phyloP scores from a whole-genome alignment of 2,888 invertebrate species.

The Plebejus argus region DNA sequence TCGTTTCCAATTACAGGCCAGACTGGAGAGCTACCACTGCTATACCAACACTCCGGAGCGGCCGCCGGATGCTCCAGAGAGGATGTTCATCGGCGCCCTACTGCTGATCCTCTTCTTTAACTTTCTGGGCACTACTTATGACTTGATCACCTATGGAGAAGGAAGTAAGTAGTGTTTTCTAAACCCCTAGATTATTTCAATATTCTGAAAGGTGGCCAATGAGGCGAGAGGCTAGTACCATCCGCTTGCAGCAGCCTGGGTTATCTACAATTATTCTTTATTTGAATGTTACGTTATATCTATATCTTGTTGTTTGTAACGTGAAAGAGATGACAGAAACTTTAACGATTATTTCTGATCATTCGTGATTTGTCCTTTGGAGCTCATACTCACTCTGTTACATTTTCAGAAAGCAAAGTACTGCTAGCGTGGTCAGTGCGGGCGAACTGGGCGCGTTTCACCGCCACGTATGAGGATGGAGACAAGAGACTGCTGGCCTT shows the following conservation, averaged over 20 bases:
- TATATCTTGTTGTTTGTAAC: too few relatives aligned
- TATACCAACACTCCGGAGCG: not conserved
- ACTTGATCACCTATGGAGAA: not conserved
- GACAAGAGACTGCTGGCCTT: conserved; percentile 50
- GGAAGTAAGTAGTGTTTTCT: not conserved
- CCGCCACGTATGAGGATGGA: conserved; percentile 45
- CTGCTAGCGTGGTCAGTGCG: conserved; percentile 54
- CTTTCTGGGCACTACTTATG: conserved; percentile 13
- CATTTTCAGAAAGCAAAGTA: conserved; percentile 47
- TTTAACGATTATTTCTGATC: too few relatives aligned
- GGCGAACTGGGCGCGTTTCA: conserved; percentile 55
- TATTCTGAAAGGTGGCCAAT: too few relatives aligned
- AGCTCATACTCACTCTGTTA: too few relatives aligned
- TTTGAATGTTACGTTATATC: too few relatives aligned
- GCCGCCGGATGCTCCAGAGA: conserved; percentile 8
- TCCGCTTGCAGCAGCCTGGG: too few relatives aligned
- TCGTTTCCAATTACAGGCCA: not conserved
- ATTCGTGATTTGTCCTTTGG: too few relatives aligned
- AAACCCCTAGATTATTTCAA: too few relatives aligned
- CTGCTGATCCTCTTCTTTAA: conserved; percentile 17
- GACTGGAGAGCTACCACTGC: conserved; percentile 12
- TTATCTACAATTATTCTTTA: too few relatives aligned
- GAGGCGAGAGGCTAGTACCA: too few relatives aligned
- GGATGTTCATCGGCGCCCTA: conserved; percentile 5
- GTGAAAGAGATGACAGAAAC: too few relatives aligned